These are phyloP conservation scores for Aleiodes testaceus DNA, from an alignment of 2,888 invertebrate genomes.

Conservation along the genomic window DNA sequence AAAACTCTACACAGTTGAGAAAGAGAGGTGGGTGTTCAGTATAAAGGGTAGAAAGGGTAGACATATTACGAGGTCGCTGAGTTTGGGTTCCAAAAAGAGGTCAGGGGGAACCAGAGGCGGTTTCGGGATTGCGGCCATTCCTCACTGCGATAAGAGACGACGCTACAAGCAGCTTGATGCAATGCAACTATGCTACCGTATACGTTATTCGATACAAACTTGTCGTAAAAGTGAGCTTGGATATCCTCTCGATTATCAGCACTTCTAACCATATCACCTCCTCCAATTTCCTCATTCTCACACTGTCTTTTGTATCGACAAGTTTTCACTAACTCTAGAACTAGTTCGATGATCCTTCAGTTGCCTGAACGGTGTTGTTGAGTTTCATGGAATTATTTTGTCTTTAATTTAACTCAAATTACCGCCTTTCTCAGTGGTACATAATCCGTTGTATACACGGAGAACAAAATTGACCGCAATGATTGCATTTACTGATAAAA, in stretches of 20 bases:
- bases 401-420: background rate
- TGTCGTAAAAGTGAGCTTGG: background rate
- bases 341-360: background rate
- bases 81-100: constrained; percentile 55
- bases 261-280: background rate
- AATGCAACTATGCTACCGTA: constrained; percentile 43
- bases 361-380: no score
- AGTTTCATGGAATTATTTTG: background rate
- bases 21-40: background rate
- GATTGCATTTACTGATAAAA: no score
- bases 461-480: no score
- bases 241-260: background rate
- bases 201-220: constrained; percentile 6
- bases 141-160: constrained; percentile 59
- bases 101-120: constrained; percentile 51
- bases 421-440: no score
- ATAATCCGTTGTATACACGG: no score
- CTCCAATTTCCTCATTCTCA: background rate
- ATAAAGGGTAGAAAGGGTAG: constrained; percentile 33
- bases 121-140: constrained; percentile 60
- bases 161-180: constrained; percentile 50
- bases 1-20: constrained; percentile 16
- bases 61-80: constrained; percentile 51
- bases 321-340: background rate
- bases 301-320: constrained; percentile 14